These are phyloP conservation scores for Heterocephalus glaber DNA, from an alignment of 2,113 vertebrate genomes.

Conservation along the genomic window DNA sequence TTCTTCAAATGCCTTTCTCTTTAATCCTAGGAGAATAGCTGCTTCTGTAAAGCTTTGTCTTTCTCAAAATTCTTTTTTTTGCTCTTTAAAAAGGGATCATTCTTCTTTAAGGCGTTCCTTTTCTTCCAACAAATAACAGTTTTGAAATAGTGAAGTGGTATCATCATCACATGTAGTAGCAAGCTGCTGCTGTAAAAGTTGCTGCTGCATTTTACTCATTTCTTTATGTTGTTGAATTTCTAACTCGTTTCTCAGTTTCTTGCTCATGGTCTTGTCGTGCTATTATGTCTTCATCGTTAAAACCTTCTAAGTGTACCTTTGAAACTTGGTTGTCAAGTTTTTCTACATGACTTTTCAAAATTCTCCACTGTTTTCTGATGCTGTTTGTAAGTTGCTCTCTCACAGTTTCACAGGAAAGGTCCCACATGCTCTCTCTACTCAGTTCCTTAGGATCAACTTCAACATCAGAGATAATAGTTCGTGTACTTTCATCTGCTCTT, in stretches of 20 bases:
- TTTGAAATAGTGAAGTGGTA: conserved; percentile 91
- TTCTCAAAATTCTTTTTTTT: conserved; percentile 96
- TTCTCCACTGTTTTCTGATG: too few species aligned
- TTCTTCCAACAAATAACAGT: conserved; percentile 96
- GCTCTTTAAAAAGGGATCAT: conserved; percentile 95
- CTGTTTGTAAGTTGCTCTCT: conserved; percentile 95
- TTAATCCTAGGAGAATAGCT: conserved; percentile 95
- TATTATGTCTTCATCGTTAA: conserved; percentile 88
- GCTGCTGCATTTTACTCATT: conserved; percentile 96
- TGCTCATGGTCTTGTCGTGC: conserved; percentile 92
- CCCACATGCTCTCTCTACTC: conserved; percentile 91
- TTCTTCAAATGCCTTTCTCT: conserved; percentile 96
- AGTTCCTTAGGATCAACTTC: conserved; percentile 90
- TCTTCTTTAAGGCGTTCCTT: conserved; percentile 96
- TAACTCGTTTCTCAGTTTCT: conserved; percentile 90
- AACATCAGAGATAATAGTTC: conserved; percentile 88
- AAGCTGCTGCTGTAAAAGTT: conserved; percentile 95
- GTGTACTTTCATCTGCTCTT: conserved; percentile 87
- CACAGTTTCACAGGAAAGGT: conserved; percentile 94
- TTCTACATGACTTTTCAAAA: conserved; percentile 95
- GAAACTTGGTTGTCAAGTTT: conserved; percentile 95
- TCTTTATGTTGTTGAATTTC: conserved; percentile 97
- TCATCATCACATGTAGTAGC: conserved; percentile 93
- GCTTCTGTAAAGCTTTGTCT: conserved; percentile 96
- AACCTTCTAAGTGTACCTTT: conserved; percentile 86